Evolutionary conservation across 2,888 invertebrate species (phyloP).

Genomic region (Mayetiola destructor): DNA sequence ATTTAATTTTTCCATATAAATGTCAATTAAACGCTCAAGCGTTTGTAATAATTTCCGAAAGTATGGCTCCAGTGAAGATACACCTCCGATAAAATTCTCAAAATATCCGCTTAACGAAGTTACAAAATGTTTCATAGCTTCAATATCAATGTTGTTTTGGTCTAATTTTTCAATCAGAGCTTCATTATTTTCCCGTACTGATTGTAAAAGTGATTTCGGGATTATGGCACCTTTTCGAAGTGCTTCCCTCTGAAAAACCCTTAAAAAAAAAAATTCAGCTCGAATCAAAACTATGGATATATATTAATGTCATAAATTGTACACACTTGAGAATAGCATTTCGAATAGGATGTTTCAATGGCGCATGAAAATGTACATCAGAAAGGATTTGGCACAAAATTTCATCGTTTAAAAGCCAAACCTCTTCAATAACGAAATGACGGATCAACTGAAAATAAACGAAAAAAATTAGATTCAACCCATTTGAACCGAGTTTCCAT

Average conservation of each 20-base stretch:
- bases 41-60: conserved; percentile 22
- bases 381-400: conserved; percentile 25
- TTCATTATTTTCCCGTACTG: not conserved
- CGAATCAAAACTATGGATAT: no score
- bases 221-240: not conserved
- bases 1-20: conserved; percentile 24
- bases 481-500: no score
- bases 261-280: no score
- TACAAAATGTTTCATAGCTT: conserved; percentile 19
- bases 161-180: not conserved
- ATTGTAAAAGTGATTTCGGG: not conserved
- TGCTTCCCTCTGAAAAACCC: not conserved
- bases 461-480: no score
- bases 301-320: no score
- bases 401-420: not conserved
- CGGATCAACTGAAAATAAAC: not conserved
- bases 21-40: conserved; percentile 22
- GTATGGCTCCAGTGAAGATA: conserved; percentile 24
- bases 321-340: conserved; percentile 31
- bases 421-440: not conserved
- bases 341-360: conserved; percentile 33
- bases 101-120: conserved; percentile 28
- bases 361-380: conserved; percentile 28
- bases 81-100: conserved; percentile 30
- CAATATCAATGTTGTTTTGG: conserved; percentile 14